phyloP scores from a whole-genome alignment of 2,797 vertebrate species.

The Mastacembelus armatus region DNA sequence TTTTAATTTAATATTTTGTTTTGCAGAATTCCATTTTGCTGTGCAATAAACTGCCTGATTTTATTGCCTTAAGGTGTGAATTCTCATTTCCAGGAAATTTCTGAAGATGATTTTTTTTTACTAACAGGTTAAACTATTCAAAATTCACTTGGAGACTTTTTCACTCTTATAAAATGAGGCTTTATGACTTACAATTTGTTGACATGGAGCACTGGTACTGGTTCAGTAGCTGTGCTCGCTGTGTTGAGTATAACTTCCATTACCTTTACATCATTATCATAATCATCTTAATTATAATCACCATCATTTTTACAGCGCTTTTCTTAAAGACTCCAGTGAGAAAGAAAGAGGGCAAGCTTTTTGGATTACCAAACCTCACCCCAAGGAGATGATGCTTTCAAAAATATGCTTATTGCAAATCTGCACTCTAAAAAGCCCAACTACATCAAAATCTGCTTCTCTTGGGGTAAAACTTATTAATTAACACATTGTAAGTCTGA shows the following conservation, averaged over 20 bases:
- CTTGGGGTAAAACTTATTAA: conserved; percentile 60
- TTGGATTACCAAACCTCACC: conserved; percentile 45
- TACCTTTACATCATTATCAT: conserved; percentile 45
- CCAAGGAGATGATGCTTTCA: conserved; percentile 54
- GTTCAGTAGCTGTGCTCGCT: conserved; percentile 25
- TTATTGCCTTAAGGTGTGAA: too few species aligned
- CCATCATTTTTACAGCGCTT: conserved; percentile 47
- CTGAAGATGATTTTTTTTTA: background rate
- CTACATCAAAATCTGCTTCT: conserved; percentile 42
- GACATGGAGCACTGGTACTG: background rate
- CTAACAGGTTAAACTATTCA: background rate
- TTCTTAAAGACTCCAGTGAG: conserved; percentile 45
- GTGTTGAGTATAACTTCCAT: conserved; percentile 11
- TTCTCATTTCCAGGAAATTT: background rate
- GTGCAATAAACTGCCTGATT: too few species aligned
- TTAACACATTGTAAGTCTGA: conserved; percentile 57
- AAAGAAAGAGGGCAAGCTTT: conserved; percentile 34
- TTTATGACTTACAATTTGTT: background rate
- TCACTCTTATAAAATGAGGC: background rate
- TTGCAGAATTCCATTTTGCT: background rate
- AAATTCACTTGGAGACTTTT: background rate
- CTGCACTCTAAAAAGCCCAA: conserved; percentile 43
- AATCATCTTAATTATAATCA: conserved; percentile 58
- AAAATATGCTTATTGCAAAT: conserved; percentile 45
- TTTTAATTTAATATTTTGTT: too few species aligned